Base-by-base conservation (phyloP, 1,140 invertebrate genomes). In the Matsumurasca onukii region DNA sequence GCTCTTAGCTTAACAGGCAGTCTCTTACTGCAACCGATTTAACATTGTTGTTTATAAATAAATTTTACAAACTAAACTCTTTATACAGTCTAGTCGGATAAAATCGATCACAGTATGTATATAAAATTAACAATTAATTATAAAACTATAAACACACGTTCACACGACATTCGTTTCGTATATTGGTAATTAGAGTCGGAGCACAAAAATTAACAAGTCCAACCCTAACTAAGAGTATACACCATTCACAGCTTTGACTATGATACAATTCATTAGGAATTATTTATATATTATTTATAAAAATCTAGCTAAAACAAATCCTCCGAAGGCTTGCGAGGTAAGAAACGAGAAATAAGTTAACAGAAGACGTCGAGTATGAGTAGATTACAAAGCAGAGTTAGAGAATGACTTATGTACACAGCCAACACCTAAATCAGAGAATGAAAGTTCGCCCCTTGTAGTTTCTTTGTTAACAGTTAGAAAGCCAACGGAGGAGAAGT, bases 151-250 rank as follows among this genome's bases (percentile, higher is more conserved):
- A 49, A 66, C 45, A 48, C 63, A 49, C 12, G 27, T 48, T 9
- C 63, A 49, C 17, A 34, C 45, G 29, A 27, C 25, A 22, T 49
- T 66, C 25, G 13, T 27, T 31, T 39, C 65, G 66, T 70, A 73
- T 73, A 65, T 70, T 30, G 25, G 61, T 69, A 68, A 72, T 70
- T 68, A 69, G 66, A 69, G 65, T 25, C 61, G 69, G 69, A 70
- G 69, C 45, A 52, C 34, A 68, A 63, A 67, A 57, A 68, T 31
- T 59, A 34, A 68, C 45, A 69, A 64, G 63, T 67, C 70, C 71
- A 64, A 67, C 45, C 66, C 66, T 72, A 72, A 72, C 71, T 70
- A 70, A 63, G 49, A 68, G 67, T 51, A 72, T 72, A 72, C 71
- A 27, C 39, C 39, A 31, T 67, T 39, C n/a, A 68, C 45, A 52